Base-by-base conservation (phyloP, 2,113 vertebrate genomes). In the Arothron firmamentum region DNA sequence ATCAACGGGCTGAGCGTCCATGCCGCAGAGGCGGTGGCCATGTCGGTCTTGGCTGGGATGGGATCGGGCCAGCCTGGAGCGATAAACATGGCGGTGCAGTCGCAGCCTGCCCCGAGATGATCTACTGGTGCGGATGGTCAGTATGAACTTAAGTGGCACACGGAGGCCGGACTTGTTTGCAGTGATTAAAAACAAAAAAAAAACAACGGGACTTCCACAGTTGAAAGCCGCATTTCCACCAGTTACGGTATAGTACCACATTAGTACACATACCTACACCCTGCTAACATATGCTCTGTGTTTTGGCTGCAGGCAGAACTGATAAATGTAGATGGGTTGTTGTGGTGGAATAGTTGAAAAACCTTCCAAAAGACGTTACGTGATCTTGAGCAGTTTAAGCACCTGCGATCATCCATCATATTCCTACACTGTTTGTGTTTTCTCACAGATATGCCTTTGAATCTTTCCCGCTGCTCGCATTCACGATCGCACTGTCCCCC, bases 61-160 rank as follows among this genome's bases (percentile, higher is more conserved):
- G 96, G 95, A 51, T 87, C 88, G 0, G 94, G 88, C 59, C 95
- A 96, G 88, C 92, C 94, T 81, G 94, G 92, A 89, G 93, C 83
- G 50, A 68, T 78, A 23, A 87, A 87, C 84, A 79, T 92, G 89
- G 88, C 90, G 10, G 91, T 93, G 89, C 96, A 96, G 80, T 92
- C 94, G 0, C 96, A 96, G 85, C 90, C 94, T 70, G 88, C 93
- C 1, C 92, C 91, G 75, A 98, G 96, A 98, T 97, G 95, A 98
- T 97, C 91, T 71, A 72, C 76, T 69, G 75, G 68, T 34, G 56
- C 65, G 45, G 75, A 69, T 54, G 66, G 72, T 77, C 81, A 56
- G 69, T 64, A 70, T 60, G 74, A 84, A 89, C 86, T 78, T 2
- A 49, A 65, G 67, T 62, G 78, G 74, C 63, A 53, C 70, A 71